A percentile compares a stretch with the other conserved stretches of the same genome.
phyloP scores from a whole-genome alignment of 2,888 invertebrate species.

The Pheosia gnoma region DNA sequence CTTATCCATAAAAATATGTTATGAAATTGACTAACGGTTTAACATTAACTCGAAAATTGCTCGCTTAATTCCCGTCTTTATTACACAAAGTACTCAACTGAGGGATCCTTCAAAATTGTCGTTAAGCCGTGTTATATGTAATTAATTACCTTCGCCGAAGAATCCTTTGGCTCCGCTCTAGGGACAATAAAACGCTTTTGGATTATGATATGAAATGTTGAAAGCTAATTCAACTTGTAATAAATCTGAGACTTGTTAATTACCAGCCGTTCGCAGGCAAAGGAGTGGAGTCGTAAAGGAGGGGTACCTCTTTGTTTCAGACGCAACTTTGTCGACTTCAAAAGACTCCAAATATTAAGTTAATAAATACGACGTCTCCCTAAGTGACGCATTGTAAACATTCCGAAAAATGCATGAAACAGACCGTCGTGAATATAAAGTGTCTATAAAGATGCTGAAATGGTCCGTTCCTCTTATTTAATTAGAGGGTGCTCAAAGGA shows the following conservation, averaged over 20 bases:
- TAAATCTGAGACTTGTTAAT: conserved; percentile 78
- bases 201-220: conserved; percentile 78
- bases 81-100: conserved; percentile 53
- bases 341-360: conserved; percentile 63
- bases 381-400: conserved; percentile 50
- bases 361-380: conserved; percentile 33
- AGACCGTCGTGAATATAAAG: conserved; percentile 32
- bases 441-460: conserved; percentile 67
- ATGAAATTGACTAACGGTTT: conserved; percentile 38
- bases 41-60: conserved; percentile 49
- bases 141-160: conserved; percentile 63
- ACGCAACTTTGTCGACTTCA: conserved; percentile 59
- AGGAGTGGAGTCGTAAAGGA: conserved; percentile 57
- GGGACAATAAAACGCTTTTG: conserved; percentile 72
- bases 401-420: conserved; percentile 39
- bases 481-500: conserved; percentile 67
- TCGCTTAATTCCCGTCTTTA: conserved; percentile 53
- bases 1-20: conserved; percentile 2
- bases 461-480: conserved; percentile 59
- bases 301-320: conserved; percentile 61
- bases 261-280: conserved; percentile 53
- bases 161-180: conserved; percentile 44
- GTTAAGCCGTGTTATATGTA: conserved; percentile 65
- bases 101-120: conserved; percentile 56
- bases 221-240: conserved; percentile 75